Evolutionary conservation across 2,797 vertebrate genomes (phyloP).

Genomic region (Fistularia commersonii): DNA sequence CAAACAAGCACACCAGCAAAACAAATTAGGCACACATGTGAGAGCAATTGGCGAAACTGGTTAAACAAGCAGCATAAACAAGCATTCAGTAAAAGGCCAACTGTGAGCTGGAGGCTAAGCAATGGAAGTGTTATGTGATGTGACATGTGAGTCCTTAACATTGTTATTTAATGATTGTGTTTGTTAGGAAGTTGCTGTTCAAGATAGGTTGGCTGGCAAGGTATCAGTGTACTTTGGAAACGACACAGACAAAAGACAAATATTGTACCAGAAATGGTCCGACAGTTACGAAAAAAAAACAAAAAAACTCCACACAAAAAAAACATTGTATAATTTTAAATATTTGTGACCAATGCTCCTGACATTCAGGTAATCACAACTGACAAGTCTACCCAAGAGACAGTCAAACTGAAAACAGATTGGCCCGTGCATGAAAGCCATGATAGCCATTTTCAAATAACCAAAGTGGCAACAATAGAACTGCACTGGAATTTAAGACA

Average conservation of each 20-base stretch:
- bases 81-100: slow-evolving; percentile 34
- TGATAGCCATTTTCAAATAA: too few species aligned
- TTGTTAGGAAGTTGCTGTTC: slow-evolving; percentile 22
- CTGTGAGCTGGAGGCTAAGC: slow-evolving; percentile 31
- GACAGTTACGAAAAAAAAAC: too few species aligned
- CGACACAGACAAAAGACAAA: neutral
- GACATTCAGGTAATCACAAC: too few species aligned
- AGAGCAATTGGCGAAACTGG: slow-evolving; percentile 64
- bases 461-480: too few species aligned
- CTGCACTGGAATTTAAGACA: too few species aligned
- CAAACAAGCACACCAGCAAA: slow-evolving; percentile 64
- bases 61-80: slow-evolving; percentile 60
- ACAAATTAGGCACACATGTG: slow-evolving; percentile 74
- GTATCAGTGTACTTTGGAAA: slow-evolving; percentile 2
- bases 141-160: slow-evolving; percentile 49
- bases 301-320: too few species aligned
- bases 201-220: slow-evolving; percentile 3
- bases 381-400: too few species aligned
- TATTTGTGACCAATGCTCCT: too few species aligned
- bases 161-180: slow-evolving; percentile 39
- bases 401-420: too few species aligned
- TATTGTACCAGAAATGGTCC: too few species aligned
- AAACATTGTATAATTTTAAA: too few species aligned
- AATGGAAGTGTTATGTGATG: slow-evolving; percentile 23
- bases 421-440: too few species aligned